Percentiles rank a stretch among this genome's conserved stretches.
Conservation (phyloP, 2,888 invertebrate species). For the Nebria salina region DNA sequence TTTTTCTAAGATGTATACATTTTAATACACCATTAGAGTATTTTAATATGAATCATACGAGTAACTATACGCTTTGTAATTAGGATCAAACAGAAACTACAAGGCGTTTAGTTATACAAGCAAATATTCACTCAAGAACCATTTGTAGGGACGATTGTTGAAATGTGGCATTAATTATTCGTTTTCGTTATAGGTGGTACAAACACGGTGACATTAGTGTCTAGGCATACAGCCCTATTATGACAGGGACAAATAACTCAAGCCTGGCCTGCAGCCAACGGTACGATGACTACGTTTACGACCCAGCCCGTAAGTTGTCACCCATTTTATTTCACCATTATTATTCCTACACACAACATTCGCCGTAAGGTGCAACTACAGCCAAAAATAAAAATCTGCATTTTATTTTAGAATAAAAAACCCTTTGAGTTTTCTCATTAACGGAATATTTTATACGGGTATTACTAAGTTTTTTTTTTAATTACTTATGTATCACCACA, state of each 20-base stretch:
- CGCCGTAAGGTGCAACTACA: conserved; percentile 6
- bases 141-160: background rate
- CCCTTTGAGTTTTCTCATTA: too few species aligned
- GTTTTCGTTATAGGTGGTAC: conserved; percentile 3
- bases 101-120: too few species aligned
- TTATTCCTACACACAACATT: background rate
- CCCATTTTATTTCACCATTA: conserved; percentile 7
- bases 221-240: background rate
- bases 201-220: conserved; percentile 9
- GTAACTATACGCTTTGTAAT: background rate
- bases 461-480: too few species aligned
- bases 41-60: too few species aligned
- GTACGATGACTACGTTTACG: conserved; percentile 34
- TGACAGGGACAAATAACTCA: conserved; percentile 22
- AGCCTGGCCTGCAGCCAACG: conserved; percentile 33
- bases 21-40: too few species aligned
- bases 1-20: too few species aligned
- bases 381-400: background rate
- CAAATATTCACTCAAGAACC: background rate
- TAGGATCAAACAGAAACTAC: background rate
- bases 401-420: too few species aligned
- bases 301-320: conserved; percentile 24
- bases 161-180: background rate
- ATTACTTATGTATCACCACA: too few species aligned
- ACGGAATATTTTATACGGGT: too few species aligned